These are phyloP conservation scores for Pungitius pungitius DNA, from an alignment of 2,113 vertebrate genomes.

Conservation along the genomic window DNA sequence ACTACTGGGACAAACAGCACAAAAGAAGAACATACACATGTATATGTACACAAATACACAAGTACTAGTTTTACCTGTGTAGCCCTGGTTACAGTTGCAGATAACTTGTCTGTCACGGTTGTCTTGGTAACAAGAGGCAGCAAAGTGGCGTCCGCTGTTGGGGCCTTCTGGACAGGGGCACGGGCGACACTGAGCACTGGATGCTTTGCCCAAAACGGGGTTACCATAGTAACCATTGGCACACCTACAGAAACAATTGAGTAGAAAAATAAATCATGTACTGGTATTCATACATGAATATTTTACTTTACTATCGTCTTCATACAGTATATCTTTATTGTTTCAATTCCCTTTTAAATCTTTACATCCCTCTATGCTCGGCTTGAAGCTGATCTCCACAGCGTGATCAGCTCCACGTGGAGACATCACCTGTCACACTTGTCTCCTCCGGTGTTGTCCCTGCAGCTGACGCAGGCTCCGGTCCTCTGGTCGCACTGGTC, in stretches of 20 bases:
- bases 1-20: neutral
- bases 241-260: slow-evolving; percentile 79
- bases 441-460: slow-evolving; percentile 88
- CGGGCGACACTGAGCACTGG: slow-evolving; percentile 87
- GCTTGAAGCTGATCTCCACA: neutral
- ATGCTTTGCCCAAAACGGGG: slow-evolving; percentile 80
- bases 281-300: neutral
- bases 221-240: slow-evolving; percentile 89
- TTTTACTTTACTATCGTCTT: neutral
- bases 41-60: neutral
- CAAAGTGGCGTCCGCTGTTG: slow-evolving; percentile 87
- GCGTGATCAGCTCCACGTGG: neutral
- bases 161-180: slow-evolving; percentile 95
- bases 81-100: slow-evolving; percentile 92
- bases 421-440: slow-evolving; percentile 88
- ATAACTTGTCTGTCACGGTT: slow-evolving; percentile 85
- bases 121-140: slow-evolving; percentile 92
- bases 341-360: no score
- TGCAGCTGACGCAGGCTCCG: slow-evolving; percentile 88
- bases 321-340: no score
- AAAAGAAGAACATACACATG: neutral
- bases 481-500: slow-evolving; percentile 87
- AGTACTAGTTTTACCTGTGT: slow-evolving; percentile 83
- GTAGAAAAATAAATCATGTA: neutral
- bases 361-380: no score